Base-by-base conservation (phyloP, 2,888 invertebrate species). In the Epirrhoe tristata region DNA sequence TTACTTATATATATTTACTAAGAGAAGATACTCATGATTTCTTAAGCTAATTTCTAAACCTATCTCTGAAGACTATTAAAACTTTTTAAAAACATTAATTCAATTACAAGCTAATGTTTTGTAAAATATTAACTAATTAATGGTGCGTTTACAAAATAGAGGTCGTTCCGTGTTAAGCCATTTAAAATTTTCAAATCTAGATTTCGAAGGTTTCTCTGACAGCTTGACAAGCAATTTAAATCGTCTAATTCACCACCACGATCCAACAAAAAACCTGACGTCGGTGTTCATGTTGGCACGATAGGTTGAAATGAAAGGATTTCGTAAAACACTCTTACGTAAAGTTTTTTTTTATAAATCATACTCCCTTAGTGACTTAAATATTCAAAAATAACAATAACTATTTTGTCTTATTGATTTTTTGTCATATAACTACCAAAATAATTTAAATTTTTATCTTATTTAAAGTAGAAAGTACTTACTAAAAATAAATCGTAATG, bases 141-240 rank as follows among this genome's bases (percentile, higher is more conserved):
- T 39, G 48, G 58, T 56, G 48, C 53, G 36, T 16, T 50, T 46
- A n/a, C 55, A 65, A 36, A 24, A 48, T 55, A 60, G 64, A 72
- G 72, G 72, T 71, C 68, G 61, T 70, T 61, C 52, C 66, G 63
- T 66, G 58, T 53, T 66, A 60, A 62, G 53, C 58, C 59, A 63
- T 63, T 60, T 58, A 68, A n/a, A 72, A 66, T 66, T 54, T 70
- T 68, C 53, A 56, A 71, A 64, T 73, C 71, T 71, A 73, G 70
- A 73, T 66, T 68, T 14, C 56, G 58, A 74, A 70, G 70, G 60
- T 69, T 66, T 61, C 53, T 67, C 66, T 71, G 74, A 70, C 74
- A 74, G 66, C 56, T 73, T 74, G 74, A 74, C 73, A 73, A 66
- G 71, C 70, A 70, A 71, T 70, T 71, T 69, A 69, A 72, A 66